phyloP scores from a whole-genome alignment of 2,113 vertebrate species.

The Antechinus stuartii region DNA sequence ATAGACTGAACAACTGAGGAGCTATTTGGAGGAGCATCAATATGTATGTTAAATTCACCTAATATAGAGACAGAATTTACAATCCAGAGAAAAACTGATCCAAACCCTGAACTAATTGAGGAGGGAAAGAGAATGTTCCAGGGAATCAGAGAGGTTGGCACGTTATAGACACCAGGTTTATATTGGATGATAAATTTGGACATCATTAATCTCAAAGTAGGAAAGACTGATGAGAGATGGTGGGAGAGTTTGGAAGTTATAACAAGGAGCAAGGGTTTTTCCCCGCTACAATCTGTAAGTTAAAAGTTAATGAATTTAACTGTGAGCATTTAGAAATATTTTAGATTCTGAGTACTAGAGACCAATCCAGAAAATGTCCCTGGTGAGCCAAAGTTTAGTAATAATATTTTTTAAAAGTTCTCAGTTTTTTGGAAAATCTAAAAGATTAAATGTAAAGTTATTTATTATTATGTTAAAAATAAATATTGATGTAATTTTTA shows the following conservation, averaged over 20 bases:
- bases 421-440: background rate
- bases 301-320: too few species aligned
- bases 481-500: background rate
- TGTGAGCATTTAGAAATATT: background rate
- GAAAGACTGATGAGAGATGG: background rate
- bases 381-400: background rate
- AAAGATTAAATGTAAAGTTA: background rate
- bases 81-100: background rate
- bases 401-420: background rate
- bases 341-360: background rate
- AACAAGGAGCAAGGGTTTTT: background rate
- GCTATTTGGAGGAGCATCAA: background rate
- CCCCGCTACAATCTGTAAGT: too few species aligned
- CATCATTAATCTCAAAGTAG: background rate
- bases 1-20: background rate
- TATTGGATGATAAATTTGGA: background rate
- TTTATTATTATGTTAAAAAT: background rate
- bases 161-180: background rate
- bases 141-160: background rate
- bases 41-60: background rate
- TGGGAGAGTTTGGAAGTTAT: too few species aligned
- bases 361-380: background rate
- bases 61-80: background rate
- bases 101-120: background rate
- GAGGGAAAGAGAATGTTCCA: background rate